These are phyloP conservation scores for Girardinichthys multiradiatus DNA, from an alignment of 2,113 vertebrate species.

Conservation along the genomic window DNA sequence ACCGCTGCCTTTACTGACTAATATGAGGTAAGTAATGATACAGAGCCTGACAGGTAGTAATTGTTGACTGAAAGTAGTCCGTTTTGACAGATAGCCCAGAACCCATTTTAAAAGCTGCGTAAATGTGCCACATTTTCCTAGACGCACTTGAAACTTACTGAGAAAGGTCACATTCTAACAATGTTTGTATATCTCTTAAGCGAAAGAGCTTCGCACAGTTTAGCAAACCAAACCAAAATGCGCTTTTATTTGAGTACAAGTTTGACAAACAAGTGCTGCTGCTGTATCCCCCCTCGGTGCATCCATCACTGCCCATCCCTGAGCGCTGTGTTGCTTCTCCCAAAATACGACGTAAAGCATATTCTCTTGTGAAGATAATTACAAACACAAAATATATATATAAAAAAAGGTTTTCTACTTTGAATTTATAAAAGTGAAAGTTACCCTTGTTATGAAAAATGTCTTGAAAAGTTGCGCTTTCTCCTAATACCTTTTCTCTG, in stretches of 20 bases:
- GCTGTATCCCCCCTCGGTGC: not conserved
- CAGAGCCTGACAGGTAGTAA: conserved; percentile 26
- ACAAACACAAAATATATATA: not conserved
- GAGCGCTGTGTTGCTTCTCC: conserved; percentile 25
- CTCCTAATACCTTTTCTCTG: not conserved
- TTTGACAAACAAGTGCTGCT: conserved; percentile 41
- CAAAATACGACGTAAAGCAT: not conserved
- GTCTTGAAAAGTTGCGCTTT: not conserved
- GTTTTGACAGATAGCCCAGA: not conserved
- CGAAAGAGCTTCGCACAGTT: not conserved
- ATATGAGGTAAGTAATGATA: conserved; percentile 59
- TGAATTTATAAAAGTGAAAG: not conserved
- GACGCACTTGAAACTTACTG: conserved; percentile 38
- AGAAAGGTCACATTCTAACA: not conserved
- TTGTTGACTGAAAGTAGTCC: not conserved
- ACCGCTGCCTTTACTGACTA: conserved; percentile 18
- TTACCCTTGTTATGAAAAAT: not conserved
- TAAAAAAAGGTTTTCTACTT: not conserved
- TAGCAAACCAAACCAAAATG: not conserved
- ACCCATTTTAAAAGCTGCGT: not conserved
- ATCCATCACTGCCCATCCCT: conserved; percentile 60
- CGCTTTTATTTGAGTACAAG: conserved; percentile 17
- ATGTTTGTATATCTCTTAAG: not conserved
- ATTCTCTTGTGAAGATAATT: conserved; percentile 9
- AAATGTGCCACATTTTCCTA: not conserved